Evolutionary conservation across 2,797 vertebrate genomes (phyloP).

Genomic region (Melanogrammus aeglefinus): DNA sequence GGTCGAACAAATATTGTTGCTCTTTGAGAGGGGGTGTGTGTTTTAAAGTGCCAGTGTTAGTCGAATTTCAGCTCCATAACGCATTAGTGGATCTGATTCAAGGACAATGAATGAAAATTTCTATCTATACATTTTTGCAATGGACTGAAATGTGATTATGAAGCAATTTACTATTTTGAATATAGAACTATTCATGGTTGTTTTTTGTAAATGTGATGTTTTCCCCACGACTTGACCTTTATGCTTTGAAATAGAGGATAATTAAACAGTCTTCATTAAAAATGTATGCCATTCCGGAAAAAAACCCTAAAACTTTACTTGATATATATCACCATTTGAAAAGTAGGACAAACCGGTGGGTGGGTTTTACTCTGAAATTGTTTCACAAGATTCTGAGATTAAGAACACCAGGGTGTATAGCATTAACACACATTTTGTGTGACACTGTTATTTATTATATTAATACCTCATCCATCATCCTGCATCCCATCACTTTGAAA

Average conservation of each 20-base stretch:
- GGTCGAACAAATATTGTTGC: not conserved
- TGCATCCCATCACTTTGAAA: constrained; percentile 32
- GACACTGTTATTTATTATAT: constrained; percentile 2
- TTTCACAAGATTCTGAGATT: not conserved
- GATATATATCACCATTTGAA: not conserved
- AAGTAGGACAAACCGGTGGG: not conserved
- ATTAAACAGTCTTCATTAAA: not conserved
- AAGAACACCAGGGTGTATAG: not conserved
- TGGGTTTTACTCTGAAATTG: not conserved
- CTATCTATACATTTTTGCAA: not conserved
- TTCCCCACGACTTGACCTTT: not conserved
- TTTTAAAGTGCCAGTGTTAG: not conserved
- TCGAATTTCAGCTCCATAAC: not conserved
- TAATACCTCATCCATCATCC: constrained; percentile 32
- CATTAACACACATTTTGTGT: not conserved
- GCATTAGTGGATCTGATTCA: not conserved
- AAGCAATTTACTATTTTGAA: not conserved
- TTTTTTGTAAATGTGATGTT: not conserved
- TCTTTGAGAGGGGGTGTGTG: not conserved
- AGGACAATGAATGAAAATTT: not conserved
- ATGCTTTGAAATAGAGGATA: not conserved
- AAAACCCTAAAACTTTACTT: not conserved
- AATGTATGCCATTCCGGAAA: not conserved
- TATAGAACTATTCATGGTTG: not conserved
- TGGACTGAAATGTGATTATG: not conserved